Percentiles rank a stretch among this genome's conserved stretches.
Evolutionary conservation across 2,888 invertebrate species (phyloP).

Genomic region (Mycalesis mineus): DNA sequence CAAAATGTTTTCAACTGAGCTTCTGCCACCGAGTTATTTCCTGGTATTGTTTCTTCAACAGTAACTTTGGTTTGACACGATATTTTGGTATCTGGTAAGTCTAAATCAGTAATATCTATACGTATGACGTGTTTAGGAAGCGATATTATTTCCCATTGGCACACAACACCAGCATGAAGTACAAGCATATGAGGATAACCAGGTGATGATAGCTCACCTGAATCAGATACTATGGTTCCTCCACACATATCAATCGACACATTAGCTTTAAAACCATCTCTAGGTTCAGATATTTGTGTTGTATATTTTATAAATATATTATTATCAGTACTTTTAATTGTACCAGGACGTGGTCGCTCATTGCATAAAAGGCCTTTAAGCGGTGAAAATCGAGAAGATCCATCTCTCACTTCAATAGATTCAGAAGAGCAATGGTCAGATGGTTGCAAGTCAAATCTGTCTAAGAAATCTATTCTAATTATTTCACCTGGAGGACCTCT

Average conservation of each 20-base stretch:
- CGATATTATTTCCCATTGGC: slow-evolving; percentile 84
- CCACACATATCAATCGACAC: slow-evolving; percentile 79
- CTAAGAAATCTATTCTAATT: slow-evolving; percentile 86
- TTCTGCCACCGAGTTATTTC: slow-evolving; percentile 44
- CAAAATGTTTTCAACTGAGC: slow-evolving; percentile 49
- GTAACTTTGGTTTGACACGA: slow-evolving; percentile 56
- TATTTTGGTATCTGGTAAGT: slow-evolving; percentile 48
- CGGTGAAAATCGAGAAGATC: slow-evolving; percentile 83
- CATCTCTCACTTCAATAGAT: slow-evolving; percentile 90
- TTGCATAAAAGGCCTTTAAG: slow-evolving; percentile 82
- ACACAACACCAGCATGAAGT: slow-evolving; percentile 79
- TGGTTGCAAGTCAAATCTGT: slow-evolving; percentile 82
- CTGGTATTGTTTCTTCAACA: slow-evolving; percentile 50
- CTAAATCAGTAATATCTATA: slow-evolving; percentile 45
- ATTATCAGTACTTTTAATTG: slow-evolving; percentile 81
- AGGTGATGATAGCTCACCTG: slow-evolving; percentile 83
- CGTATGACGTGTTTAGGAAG: slow-evolving; percentile 40
- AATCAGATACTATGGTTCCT: slow-evolving; percentile 80
- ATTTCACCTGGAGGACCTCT: slow-evolving; percentile 85
- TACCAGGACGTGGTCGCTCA: slow-evolving; percentile 80
- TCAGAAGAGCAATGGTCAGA: slow-evolving; percentile 65
- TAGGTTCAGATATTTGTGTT: slow-evolving; percentile 83
- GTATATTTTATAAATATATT: slow-evolving; percentile 84
- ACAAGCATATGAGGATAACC: slow-evolving; percentile 78
- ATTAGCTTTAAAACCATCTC: slow-evolving; percentile 86